Evolutionary conservation across 2,888 invertebrate species (phyloP).

Genomic region (Ophonus ardosiacus): DNA sequence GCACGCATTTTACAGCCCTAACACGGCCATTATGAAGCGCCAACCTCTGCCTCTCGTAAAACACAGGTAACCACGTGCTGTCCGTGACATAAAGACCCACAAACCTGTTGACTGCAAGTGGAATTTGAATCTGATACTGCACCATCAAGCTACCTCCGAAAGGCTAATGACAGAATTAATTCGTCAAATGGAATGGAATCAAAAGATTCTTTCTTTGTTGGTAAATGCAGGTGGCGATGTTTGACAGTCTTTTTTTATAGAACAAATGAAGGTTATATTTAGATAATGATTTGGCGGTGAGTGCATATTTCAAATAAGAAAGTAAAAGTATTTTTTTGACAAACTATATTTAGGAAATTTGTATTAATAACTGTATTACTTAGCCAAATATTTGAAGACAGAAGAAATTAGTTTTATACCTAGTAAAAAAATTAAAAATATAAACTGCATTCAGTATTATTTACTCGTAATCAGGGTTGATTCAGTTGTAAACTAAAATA

Average conservation of each 20-base stretch:
- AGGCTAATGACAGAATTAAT: background rate
- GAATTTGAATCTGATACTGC: conserved; percentile 9
- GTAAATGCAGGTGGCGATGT: background rate
- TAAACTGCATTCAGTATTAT: too few species aligned
- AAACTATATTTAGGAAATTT: conserved; percentile 2
- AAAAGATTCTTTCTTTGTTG: conserved; percentile 14
- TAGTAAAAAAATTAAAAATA: too few species aligned
- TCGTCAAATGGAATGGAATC: background rate
- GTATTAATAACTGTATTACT: background rate
- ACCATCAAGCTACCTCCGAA: background rate
- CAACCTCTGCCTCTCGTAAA: conserved; percentile 7
- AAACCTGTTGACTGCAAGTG: conserved; percentile 70
- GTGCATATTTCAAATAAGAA: conserved; percentile 32
- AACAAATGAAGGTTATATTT: conserved; percentile 8
- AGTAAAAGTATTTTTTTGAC: conserved; percentile 4
- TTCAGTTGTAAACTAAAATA: too few species aligned
- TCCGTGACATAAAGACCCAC: conserved; percentile 68
- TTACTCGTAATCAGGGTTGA: too few species aligned
- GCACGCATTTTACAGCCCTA: conserved; percentile 55
- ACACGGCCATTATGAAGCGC: conserved; percentile 36
- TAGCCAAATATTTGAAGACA: background rate
- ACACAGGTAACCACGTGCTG: conserved; percentile 49
- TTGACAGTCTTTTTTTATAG: conserved; percentile 29
- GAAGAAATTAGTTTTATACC: background rate
- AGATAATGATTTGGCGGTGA: conserved; percentile 23